phyloP scores from a whole-genome alignment of 2,888 invertebrate genomes.

The Cybosia mesomella region DNA sequence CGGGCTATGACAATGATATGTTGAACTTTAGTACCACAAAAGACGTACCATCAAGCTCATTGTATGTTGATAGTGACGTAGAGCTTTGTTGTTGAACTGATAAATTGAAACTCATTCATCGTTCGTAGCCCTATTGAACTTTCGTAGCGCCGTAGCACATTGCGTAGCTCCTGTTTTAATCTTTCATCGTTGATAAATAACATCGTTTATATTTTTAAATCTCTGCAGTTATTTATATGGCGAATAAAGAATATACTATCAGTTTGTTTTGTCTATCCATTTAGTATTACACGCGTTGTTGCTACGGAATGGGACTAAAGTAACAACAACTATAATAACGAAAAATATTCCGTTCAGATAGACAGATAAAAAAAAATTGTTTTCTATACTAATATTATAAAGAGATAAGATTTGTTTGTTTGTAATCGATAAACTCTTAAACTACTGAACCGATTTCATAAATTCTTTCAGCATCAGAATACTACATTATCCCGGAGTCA shows the following conservation, averaged over 20 bases:
- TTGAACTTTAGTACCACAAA: constrained; percentile 2
- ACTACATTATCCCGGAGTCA: no score
- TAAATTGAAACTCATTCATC: not conserved
- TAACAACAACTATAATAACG: no score
- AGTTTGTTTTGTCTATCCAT: not conserved
- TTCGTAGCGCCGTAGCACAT: constrained; percentile 13
- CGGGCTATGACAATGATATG: constrained; percentile 4
- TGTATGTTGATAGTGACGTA: not conserved
- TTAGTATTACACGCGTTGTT: not conserved
- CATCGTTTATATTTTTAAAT: not conserved
- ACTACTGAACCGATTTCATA: no score
- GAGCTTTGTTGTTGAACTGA: not conserved
- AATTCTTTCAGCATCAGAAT: no score
- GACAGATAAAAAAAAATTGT: no score
- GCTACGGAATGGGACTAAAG: no score
- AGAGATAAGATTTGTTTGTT: no score
- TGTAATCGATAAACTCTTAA: no score
- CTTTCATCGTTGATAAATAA: not conserved
- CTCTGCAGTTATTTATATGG: not conserved
- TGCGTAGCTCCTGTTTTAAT: not conserved
- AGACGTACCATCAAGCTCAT: not conserved
- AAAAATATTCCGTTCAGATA: no score
- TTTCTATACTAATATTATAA: no score
- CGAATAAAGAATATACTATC: not conserved
- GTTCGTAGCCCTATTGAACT: constrained; percentile 7